Evolutionary conservation across 2,888 invertebrate genomes (phyloP), one percentile per base, ranked within the genome.

Genomic region (Celastrina argiolus): DNA sequence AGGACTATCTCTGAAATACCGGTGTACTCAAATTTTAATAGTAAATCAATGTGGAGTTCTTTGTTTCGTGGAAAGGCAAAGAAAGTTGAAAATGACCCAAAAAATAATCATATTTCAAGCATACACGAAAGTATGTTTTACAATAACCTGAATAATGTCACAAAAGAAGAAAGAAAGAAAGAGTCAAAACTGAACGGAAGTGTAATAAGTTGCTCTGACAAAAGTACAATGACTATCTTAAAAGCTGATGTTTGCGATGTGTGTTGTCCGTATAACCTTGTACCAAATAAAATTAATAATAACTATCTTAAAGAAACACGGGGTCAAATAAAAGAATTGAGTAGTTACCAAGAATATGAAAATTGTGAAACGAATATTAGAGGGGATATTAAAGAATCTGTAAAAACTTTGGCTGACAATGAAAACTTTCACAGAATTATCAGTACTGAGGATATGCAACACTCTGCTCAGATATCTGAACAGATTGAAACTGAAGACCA

Each of bases 161-260:
- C 2, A 74, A 72, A 0, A 72, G 68, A 68, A 31, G 65, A 1
- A 68, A 71, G 28, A 69, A n/a, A 56, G 18, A 56, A n/a, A 22
- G 18, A 36, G 8, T 36, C 36, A 26, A 64, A 26, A n/a, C 18
- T 56, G 34, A 36, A 10, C 70, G 76, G 80, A 34, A 84, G 84
- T 65, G 83, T 87, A 34, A 79, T 79, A 76, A 81, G 72, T 0
- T 87, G 83, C 69, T 69, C 70, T 26, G 83, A 88, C 66, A 78
- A 71, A 16, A 71, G 66, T 36, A 87, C 88, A 0, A 87, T 85
- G 85, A 88, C 88, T 8, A 73, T 69, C 26, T n/a, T 81, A n/a
- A 75, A 72, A 8, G 82, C 85, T 65, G 78, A 77, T 0, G 73
- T 74, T 16, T 83, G 83, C 56, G 79, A 80, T 3, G 68, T 69